Evolutionary conservation across 2,113 vertebrate species (phyloP), one percentile per base, ranked within the genome.

Genomic region (Nanger granti): DNA sequence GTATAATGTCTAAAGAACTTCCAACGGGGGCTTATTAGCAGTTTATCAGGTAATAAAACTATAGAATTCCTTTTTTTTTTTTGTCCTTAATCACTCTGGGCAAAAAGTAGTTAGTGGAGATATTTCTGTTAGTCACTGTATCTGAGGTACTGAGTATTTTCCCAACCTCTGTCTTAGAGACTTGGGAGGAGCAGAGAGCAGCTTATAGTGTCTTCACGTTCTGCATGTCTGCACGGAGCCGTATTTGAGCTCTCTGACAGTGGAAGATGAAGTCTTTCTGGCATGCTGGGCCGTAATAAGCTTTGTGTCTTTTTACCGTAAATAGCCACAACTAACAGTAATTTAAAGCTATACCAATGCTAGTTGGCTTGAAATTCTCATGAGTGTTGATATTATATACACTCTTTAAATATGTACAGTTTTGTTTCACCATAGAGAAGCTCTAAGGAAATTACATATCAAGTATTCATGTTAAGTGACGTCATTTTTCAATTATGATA

Each of bases 41-140:
- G 57, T 95, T 97, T 94, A 95, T 98, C 69, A 79, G 85, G 83
- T 96, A 96, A 90, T 97, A 97, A 95, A 97, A 59, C 94, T 96
- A 96, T 60, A 94, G 87, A 97, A 89, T 97, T 96, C 47, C 83
- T 97, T n/a, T 87, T 95, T 97, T 60, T 60, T 60, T 91, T 83
- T 96, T 97, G 93, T 97, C 94, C 83, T 96, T 98, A 95, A 85
- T 96, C 93, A 93, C 86, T 97, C 83, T 97, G 93, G 93, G 66
- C 60, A 96, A 97, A 97, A 97, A 59, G 37, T 76, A 76, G 37
- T 44, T 76, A 44, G 44, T 26, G 37, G 37, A 44, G 37, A 79
- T 44, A 28, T 96, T 94, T 97, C 94, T 93, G 55, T 96, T 96
- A 93, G 64, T 96, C 96, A 69, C 31, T 87, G 76, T 54, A 66